Conservation (phyloP, 2,888 invertebrate species). For the Molorchus minor region DNA sequence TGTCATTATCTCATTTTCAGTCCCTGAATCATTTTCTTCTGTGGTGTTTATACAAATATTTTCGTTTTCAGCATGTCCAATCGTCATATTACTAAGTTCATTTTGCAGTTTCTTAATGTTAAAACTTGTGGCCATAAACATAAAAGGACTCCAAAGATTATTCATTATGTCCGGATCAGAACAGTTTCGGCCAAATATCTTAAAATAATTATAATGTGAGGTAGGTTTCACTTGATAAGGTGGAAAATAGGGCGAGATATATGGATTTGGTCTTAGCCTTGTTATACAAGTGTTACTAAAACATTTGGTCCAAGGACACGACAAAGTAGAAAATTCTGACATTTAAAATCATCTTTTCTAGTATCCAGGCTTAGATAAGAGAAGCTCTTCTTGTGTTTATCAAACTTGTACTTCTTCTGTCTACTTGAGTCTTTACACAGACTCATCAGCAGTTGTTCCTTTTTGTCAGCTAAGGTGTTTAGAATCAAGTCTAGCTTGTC, state of each 20-base stretch:
- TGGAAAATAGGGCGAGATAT: not conserved
- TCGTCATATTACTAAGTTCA: not conserved
- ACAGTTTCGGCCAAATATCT: not conserved
- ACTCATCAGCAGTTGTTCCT: conserved; percentile 1
- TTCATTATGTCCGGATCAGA: not conserved
- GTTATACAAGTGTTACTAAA: not conserved
- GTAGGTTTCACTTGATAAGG: not conserved
- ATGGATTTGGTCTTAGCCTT: not conserved
- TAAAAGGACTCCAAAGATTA: conserved; percentile 3
- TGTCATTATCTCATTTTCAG: too few relatives aligned
- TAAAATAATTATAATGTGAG: not conserved
- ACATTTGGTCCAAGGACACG: not conserved
- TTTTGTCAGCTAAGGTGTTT: conserved; percentile 25
- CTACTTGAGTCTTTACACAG: not conserved
- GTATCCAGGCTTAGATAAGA: not conserved
- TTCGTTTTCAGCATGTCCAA: too few relatives aligned
- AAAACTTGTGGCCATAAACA: conserved; percentile 2
- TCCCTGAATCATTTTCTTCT: too few relatives aligned
- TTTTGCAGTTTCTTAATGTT: not conserved
- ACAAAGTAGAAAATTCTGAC: not conserved
- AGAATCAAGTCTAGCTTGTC: conserved; percentile 28
- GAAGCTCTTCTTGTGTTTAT: not conserved
- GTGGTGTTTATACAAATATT: too few relatives aligned
- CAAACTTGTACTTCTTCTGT: not conserved
- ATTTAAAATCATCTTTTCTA: not conserved